Evolutionary conservation across 1,140 invertebrate species (phyloP).

Genomic region (Zaprionus vittiger): DNA sequence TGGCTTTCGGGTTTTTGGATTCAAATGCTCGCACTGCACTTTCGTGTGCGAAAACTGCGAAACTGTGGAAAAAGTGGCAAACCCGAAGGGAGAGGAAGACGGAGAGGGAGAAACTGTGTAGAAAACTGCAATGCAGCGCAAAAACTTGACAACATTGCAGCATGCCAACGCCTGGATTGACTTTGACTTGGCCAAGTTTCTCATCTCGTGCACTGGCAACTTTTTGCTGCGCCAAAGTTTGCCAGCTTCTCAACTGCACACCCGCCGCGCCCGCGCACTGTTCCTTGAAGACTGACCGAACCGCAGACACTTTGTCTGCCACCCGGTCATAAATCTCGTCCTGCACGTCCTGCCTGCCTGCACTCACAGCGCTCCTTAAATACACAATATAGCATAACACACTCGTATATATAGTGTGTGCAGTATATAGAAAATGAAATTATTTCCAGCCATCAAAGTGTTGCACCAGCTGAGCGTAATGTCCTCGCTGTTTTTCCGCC

Average conservation of each 20-base stretch:
- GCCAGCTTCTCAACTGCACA: conserved; percentile 3
- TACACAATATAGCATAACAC: conserved; percentile 5
- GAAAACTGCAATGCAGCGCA: conserved; percentile 61
- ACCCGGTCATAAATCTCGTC: conserved; percentile 74
- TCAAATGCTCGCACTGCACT: conserved; percentile 68
- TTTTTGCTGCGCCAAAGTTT: conserved; percentile 43
- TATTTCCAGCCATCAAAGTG: conserved; percentile 80
- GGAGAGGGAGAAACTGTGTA: conserved; percentile 17
- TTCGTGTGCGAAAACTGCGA: conserved; percentile 39
- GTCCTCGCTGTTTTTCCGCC: conserved; percentile 38
- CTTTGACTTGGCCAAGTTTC: conserved; percentile 65
- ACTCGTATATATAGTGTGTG: conserved; percentile 16
- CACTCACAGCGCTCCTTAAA: neutral
- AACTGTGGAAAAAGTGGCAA: conserved; percentile 1
- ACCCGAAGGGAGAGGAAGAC: neutral
- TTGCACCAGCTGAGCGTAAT: conserved; percentile 80
- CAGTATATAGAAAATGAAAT: conserved; percentile 72
- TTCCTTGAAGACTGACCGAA: conserved; percentile 56
- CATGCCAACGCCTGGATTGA: conserved; percentile 22
- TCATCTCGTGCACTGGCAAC: conserved; percentile 38
- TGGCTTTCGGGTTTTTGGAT: conserved; percentile 6
- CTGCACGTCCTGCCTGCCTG: conserved; percentile 37
- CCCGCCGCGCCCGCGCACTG: neutral
- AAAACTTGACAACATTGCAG: conserved; percentile 56
- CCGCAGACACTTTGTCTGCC: conserved; percentile 83